Base-by-base conservation (phyloP, 2,888 invertebrate genomes). In the Heteromurus nitidus region DNA sequence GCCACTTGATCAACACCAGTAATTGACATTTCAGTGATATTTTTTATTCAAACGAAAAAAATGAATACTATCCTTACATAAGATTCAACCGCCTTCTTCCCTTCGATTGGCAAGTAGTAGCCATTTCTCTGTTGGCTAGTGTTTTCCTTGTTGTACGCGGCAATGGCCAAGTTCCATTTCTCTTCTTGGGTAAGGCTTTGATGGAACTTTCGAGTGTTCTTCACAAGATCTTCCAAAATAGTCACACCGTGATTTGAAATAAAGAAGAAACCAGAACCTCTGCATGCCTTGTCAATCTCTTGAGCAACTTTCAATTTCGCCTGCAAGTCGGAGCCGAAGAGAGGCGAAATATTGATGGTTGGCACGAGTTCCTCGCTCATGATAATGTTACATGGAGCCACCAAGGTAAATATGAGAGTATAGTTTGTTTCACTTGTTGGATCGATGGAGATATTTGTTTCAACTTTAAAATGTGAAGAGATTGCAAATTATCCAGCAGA, bases 61-160 rank as follows among this genome's bases (percentile, higher is more conserved):
- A 53, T 53, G 9, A 16, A 16, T 11, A 9, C 18, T 16, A 9
- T 7, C 3, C 69, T 69, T 69, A 69, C 69, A 28, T 50, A 69
- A 50, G 69, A 69, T 22, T 69, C 69, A 7, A 69, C 69, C 7
- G 69, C 69, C 26, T 69, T 69, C 53, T 69, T 69, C n/a, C 69
- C 69, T 28, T 69, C 30, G 24, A 69, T 69, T 22, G 69, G 69
- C n/a, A 69, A 53, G 28, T 69, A 69, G 69, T 69, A 69, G 47
- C 69, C 69, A 18, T 69, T 69, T 9, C 69, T 20, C 3, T 20
- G 22, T 28, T 69, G 69, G 26, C 7, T 50, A 3, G 18, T 50
- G 53, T 69, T 69, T 16, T 47, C 18, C 28, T 69, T 24, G 26
- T 69, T 69, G 69, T 69, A 69, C 13, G 69, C 69, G 16, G 53